Evolutionary conservation across 2,113 vertebrate species (phyloP).

Genomic region (Boulengeromyrus knoepffleri): DNA sequence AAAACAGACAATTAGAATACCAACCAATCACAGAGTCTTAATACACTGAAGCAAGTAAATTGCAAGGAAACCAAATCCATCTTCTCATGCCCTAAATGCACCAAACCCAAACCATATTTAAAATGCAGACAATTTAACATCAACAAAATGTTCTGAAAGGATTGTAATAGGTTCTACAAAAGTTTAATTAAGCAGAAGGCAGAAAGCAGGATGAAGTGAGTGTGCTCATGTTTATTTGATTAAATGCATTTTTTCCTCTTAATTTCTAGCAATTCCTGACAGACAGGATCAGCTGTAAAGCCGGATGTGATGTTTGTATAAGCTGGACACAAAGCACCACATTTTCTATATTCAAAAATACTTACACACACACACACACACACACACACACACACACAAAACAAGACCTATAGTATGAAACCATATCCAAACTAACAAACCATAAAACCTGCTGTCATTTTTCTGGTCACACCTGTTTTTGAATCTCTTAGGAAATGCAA

Average conservation of each 20-base stretch:
- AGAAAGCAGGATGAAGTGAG: background rate
- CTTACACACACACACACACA: background rate
- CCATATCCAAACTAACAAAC: background rate
- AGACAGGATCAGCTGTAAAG: background rate
- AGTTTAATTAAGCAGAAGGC: background rate
- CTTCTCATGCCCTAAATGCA: background rate
- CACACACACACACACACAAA: background rate
- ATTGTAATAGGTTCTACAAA: background rate
- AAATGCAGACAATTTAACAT: background rate
- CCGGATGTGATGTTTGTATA: background rate
- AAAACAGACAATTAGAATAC: background rate
- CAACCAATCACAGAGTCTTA: background rate
- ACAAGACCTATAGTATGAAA: background rate
- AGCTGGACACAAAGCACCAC: background rate
- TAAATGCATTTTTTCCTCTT: background rate
- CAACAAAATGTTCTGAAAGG: background rate
- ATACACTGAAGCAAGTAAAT: background rate
- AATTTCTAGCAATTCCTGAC: background rate
- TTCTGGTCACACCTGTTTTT: background rate
- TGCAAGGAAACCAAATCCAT: background rate
- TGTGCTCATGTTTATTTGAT: background rate
- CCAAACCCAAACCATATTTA: background rate
- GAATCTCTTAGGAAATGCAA: background rate
- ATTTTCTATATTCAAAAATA: background rate
- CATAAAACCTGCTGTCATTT: background rate